Conservation (phyloP, 2,797 vertebrate genomes). For the Cynodonichthys magdalenae region DNA sequence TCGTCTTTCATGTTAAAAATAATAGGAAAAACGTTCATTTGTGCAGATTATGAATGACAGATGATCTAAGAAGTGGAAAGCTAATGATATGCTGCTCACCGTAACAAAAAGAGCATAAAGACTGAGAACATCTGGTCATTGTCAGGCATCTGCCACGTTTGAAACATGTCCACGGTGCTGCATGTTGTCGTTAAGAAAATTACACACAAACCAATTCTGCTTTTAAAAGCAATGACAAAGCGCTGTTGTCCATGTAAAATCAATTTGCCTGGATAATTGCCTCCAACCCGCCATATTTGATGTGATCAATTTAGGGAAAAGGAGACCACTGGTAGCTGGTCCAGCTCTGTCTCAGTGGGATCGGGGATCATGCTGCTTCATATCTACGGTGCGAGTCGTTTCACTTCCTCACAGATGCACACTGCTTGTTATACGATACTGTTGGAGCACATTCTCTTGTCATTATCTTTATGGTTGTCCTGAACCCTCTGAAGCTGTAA, state of each 20-base stretch:
- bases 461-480: slow-evolving; percentile 19
- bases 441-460: slow-evolving; percentile 26
- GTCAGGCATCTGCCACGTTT: slow-evolving; percentile 45
- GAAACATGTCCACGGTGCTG: slow-evolving; percentile 34
- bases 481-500: slow-evolving; percentile 39
- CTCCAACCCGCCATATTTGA: slow-evolving; percentile 32
- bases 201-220: slow-evolving; percentile 27
- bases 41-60: slow-evolving; percentile 71
- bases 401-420: slow-evolving; percentile 56
- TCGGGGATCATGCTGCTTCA: slow-evolving; percentile 56
- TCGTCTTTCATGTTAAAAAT: slow-evolving; percentile 64
- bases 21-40: slow-evolving; percentile 78
- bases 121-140: slow-evolving; percentile 36
- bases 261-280: slow-evolving; percentile 47
- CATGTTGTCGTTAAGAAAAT: slow-evolving; percentile 38
- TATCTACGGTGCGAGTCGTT: slow-evolving; percentile 52
- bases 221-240: slow-evolving; percentile 46
- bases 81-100: slow-evolving; percentile 17
- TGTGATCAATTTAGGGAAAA: slow-evolving; percentile 46
- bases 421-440: slow-evolving; percentile 42
- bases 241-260: slow-evolving; percentile 39
- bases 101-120: slow-evolving; percentile 20
- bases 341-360: slow-evolving; percentile 45
- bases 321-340: slow-evolving; percentile 58
- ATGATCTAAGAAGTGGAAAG: slow-evolving; percentile 47